Conservation (phyloP, 1,140 invertebrate species). For the Polypedilum pembai region DNA sequence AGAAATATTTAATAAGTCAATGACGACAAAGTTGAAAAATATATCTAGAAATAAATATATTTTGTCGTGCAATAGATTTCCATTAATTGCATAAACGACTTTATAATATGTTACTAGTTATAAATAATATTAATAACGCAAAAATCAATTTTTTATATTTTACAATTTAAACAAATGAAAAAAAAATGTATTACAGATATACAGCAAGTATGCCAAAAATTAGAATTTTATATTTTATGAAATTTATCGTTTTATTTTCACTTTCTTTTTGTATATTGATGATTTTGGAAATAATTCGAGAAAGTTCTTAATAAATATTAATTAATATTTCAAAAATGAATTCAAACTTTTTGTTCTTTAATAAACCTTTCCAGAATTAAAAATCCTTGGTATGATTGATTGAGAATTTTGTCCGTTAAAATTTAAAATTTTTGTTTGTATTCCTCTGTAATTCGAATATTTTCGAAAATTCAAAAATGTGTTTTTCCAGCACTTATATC, state of each 20-base stretch:
- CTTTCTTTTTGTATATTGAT: background rate
- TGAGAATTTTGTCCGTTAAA: no score
- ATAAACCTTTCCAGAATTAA: no score
- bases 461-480: no score
- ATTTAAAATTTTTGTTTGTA: no score
- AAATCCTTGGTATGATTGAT: no score
- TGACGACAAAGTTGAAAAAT: background rate
- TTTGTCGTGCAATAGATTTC: conserved; percentile 17
- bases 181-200: background rate
- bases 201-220: background rate
- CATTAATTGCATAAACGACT: conserved; percentile 6
- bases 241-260: background rate
- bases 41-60: background rate
- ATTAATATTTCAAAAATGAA: conserved; percentile 2
- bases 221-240: background rate
- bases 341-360: background rate
- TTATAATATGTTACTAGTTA: conserved; percentile 19
- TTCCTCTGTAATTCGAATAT: no score
- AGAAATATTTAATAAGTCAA: background rate
- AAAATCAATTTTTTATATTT: conserved; percentile 13
- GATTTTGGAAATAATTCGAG: background rate
- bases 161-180: background rate
- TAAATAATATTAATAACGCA: background rate
- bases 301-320: conserved; percentile 15
- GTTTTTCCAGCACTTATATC: no score